Evolutionary conservation across 2,797 vertebrate species (phyloP).

Genomic region (Dipus sagitta): DNA sequence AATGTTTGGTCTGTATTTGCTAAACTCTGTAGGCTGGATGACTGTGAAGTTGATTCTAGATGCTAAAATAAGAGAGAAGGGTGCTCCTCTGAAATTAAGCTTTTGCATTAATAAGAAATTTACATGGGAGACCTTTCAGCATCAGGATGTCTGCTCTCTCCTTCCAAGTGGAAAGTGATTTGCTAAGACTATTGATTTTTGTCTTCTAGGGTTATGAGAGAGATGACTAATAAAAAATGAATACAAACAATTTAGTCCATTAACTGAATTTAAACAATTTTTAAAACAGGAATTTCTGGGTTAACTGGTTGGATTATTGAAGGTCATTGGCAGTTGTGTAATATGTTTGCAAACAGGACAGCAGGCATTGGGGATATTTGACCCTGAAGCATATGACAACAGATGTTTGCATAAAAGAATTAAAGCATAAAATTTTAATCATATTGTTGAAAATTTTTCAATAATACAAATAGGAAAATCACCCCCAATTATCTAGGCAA

Average conservation of each 20-base stretch:
- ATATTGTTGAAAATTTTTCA: constrained; percentile 12
- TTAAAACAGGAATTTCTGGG: neutral
- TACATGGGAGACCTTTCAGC: neutral
- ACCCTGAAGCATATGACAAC: neutral
- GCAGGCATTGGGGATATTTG: neutral
- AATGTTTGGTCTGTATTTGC: neutral
- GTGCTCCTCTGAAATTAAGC: neutral
- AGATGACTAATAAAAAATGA: constrained; percentile 40
- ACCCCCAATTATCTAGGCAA: neutral
- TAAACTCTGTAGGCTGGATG: neutral
- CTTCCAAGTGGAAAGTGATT: neutral
- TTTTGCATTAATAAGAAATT: neutral
- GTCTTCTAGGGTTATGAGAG: neutral
- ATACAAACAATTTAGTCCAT: neutral
- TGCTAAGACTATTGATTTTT: neutral
- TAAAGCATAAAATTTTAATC: neutral
- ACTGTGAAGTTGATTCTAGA: constrained; percentile 43
- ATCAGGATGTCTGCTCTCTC: neutral
- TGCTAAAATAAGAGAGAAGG: constrained; percentile 15
- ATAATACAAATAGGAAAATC: neutral
- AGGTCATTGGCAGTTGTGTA: neutral
- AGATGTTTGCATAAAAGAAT: neutral
- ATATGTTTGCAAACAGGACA: neutral
- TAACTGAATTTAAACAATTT: constrained; percentile 14
- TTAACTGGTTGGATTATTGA: neutral